These are phyloP conservation scores for Pyralis farinalis DNA, from an alignment of 2,888 invertebrate species.

Conservation along the genomic window DNA sequence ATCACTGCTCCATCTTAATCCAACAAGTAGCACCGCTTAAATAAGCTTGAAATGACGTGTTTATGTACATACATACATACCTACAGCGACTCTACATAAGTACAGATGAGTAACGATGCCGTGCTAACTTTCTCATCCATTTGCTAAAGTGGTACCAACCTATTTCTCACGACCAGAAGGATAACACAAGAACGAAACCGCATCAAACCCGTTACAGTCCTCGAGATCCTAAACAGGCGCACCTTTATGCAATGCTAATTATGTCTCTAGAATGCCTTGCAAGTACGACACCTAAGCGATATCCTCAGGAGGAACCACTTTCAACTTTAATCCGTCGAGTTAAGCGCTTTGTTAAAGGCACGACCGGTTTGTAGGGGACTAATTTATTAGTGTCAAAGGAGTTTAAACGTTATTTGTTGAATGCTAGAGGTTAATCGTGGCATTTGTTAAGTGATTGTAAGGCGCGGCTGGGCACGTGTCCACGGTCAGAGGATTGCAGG, in stretches of 20 bases:
- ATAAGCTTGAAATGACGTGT: too few relatives aligned
- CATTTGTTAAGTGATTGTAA: constrained; percentile 23
- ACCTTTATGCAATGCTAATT: constrained; percentile 14
- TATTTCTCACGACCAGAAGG: neutral
- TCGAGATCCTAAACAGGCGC: constrained; percentile 4
- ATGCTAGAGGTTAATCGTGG: constrained; percentile 46
- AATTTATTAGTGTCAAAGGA: constrained; percentile 36
- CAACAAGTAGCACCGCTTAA: too few relatives aligned
- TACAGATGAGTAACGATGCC: too few relatives aligned
- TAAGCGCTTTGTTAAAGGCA: neutral
- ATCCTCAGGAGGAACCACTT: neutral
- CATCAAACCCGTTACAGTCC: constrained; percentile 1
- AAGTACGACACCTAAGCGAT: neutral
- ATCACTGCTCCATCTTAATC: too few relatives aligned
- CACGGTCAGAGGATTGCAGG: neutral
- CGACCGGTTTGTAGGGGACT: neutral
- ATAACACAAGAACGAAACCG: neutral
- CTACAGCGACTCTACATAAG: too few relatives aligned
- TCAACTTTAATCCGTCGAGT: neutral
- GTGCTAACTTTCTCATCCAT: too few relatives aligned
- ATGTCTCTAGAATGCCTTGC: neutral
- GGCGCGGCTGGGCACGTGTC: neutral
- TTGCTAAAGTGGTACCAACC: neutral
- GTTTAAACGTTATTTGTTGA: constrained; percentile 42
- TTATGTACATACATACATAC: too few relatives aligned